Evolutionary conservation across 2,113 vertebrate genomes (phyloP).

Genomic region (Hippocampus guttulatus): DNA sequence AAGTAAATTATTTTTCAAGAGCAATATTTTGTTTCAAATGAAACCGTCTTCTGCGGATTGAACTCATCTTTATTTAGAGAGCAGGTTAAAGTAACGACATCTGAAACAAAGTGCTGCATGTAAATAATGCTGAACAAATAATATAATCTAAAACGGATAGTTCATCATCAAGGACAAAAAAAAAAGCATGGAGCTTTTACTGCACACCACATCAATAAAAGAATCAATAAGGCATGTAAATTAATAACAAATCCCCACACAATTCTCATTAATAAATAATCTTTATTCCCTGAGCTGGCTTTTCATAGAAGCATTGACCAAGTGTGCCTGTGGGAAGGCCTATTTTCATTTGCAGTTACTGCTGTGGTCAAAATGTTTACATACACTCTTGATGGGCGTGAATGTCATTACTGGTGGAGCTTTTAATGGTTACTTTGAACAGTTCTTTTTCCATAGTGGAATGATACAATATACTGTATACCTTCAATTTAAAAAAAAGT

Average conservation of each 20-base stretch:
- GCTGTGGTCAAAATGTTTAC: background rate
- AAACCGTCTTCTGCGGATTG: background rate
- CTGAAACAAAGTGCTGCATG: background rate
- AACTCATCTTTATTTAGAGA: background rate
- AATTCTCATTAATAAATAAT: background rate
- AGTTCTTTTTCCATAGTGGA: background rate
- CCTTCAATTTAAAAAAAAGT: no score
- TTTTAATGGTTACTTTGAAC: background rate
- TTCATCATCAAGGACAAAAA: background rate
- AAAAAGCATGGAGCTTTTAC: background rate
- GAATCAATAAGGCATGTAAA: background rate
- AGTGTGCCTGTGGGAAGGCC: background rate
- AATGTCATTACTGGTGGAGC: background rate
- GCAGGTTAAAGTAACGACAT: background rate
- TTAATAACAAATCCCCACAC: background rate
- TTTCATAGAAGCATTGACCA: background rate
- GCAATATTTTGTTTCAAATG: background rate
- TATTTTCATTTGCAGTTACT: background rate
- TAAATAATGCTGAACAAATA: background rate
- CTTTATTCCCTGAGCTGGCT: background rate
- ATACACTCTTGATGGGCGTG: background rate
- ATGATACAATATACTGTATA: no score
- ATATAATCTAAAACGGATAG: background rate
- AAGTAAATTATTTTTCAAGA: background rate
- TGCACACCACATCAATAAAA: background rate